These are phyloP conservation scores for Aelia acuminata DNA, from an alignment of 2,888 invertebrate species.

Conservation along the genomic window DNA sequence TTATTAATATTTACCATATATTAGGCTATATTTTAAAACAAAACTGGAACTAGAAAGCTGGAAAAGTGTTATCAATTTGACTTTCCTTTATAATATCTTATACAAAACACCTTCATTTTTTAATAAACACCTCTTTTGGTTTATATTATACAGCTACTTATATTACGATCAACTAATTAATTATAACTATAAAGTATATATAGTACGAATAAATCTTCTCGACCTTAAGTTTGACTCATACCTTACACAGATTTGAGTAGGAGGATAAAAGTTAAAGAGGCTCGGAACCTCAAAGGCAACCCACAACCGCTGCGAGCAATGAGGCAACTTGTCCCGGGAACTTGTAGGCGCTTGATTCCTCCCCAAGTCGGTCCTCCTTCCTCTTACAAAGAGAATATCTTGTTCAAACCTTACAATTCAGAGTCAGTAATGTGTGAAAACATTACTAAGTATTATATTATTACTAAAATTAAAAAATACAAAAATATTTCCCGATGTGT, in stretches of 20 bases:
- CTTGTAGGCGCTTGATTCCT: background rate
- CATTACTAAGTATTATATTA: background rate
- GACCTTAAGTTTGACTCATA: background rate
- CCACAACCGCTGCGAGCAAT: background rate
- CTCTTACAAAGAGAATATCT: background rate
- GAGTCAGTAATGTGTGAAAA: background rate
- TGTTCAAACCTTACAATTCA: background rate
- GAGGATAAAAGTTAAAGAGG: slow-evolving; percentile 5
- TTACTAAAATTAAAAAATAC: too few relatives aligned
- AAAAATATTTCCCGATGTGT: too few relatives aligned
- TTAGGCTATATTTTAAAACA: too few relatives aligned
- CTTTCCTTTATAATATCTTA: too few relatives aligned
- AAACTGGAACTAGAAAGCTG: too few relatives aligned
- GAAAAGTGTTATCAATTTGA: too few relatives aligned
- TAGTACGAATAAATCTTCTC: background rate
- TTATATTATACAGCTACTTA: too few relatives aligned
- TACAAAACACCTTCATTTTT: too few relatives aligned
- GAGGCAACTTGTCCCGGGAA: background rate
- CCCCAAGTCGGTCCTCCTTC: background rate
- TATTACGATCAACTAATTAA: too few relatives aligned
- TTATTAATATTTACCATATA: too few relatives aligned
- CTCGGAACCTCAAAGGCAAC: background rate
- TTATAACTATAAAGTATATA: background rate
- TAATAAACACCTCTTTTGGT: too few relatives aligned
- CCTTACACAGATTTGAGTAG: background rate